phyloP scores from a whole-genome alignment of 2,888 invertebrate genomes.

The Drosophila atripex region DNA sequence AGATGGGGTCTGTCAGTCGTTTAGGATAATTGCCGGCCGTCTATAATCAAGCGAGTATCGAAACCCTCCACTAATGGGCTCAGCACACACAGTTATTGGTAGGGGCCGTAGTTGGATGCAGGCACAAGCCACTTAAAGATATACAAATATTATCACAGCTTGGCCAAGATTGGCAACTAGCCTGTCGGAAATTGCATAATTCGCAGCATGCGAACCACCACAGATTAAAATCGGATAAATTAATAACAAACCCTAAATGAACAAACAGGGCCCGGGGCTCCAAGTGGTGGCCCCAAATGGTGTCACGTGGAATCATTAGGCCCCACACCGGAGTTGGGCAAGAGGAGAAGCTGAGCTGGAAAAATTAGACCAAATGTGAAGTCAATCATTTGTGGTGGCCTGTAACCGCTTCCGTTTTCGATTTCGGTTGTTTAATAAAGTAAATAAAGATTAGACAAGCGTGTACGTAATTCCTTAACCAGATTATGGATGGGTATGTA shows the following conservation, averaged over 20 bases:
- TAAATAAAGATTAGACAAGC: not conserved
- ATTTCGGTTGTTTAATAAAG: slow-evolving; percentile 7
- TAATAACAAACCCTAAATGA: slow-evolving; percentile 48
- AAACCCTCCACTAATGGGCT: slow-evolving; percentile 35
- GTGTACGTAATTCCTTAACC: not conserved
- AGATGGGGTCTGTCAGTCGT: slow-evolving; percentile 9
- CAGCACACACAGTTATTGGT: slow-evolving; percentile 43
- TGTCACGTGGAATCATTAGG: slow-evolving; percentile 48
- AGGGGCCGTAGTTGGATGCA: slow-evolving; percentile 25
- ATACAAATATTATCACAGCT: slow-evolving; percentile 29
- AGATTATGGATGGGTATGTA: not conserved
- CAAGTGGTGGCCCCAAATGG: slow-evolving; percentile 30
- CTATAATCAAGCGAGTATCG: slow-evolving; percentile 18
- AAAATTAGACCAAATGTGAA: slow-evolving; percentile 28
- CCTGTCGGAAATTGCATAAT: slow-evolving; percentile 52
- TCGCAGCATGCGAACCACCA: slow-evolving; percentile 19
- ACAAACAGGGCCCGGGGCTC: slow-evolving; percentile 33
- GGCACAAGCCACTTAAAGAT: slow-evolving; percentile 11
- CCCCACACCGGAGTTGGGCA: slow-evolving; percentile 25
- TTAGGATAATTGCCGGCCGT: slow-evolving; percentile 26
- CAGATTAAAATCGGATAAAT: slow-evolving; percentile 29
- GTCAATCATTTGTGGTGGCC: slow-evolving; percentile 19
- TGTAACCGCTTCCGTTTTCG: slow-evolving; percentile 36
- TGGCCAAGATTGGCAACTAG: slow-evolving; percentile 39
- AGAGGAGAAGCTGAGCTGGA: slow-evolving; percentile 11